phyloP scores from a whole-genome alignment of 2,113 vertebrate genomes.

The Cebidichthys violaceus region DNA sequence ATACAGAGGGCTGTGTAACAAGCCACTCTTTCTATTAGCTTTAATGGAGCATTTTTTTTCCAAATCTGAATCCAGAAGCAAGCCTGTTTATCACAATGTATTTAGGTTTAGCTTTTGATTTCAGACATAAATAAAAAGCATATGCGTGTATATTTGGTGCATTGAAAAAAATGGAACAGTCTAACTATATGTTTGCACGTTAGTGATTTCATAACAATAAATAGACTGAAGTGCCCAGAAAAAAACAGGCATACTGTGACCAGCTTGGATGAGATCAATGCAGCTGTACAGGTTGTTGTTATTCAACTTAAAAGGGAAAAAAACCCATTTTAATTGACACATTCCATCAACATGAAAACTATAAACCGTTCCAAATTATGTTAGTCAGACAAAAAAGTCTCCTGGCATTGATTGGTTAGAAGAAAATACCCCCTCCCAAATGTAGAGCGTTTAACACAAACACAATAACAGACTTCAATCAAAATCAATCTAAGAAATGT shows the following conservation, averaged over 20 bases:
- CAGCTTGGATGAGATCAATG: not conserved
- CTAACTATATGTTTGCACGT: not conserved
- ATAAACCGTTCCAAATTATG: not conserved
- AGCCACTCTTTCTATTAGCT: not conserved
- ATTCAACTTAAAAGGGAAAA: not conserved
- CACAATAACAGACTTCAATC: not conserved
- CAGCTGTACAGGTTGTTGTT: not conserved
- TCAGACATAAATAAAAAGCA: not conserved
- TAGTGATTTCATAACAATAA: not conserved
- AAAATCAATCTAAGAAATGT: no score
- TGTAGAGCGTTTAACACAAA: not conserved
- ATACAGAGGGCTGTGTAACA: not conserved
- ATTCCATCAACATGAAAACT: not conserved
- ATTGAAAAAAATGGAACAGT: not conserved
- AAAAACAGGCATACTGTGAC: not conserved
- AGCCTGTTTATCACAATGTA: not conserved
- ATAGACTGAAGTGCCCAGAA: not conserved
- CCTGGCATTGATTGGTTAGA: not conserved
- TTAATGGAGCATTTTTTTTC: not conserved
- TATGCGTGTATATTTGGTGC: not conserved
- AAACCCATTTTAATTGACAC: not conserved
- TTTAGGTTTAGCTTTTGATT: not conserved
- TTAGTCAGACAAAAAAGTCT: not conserved
- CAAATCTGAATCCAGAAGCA: not conserved
- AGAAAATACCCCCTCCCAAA: not conserved